These are phyloP conservation scores for Pocillopora damicornis DNA, from an alignment of 64 coral and sea anemone species.

Conservation along the genomic window DNA sequence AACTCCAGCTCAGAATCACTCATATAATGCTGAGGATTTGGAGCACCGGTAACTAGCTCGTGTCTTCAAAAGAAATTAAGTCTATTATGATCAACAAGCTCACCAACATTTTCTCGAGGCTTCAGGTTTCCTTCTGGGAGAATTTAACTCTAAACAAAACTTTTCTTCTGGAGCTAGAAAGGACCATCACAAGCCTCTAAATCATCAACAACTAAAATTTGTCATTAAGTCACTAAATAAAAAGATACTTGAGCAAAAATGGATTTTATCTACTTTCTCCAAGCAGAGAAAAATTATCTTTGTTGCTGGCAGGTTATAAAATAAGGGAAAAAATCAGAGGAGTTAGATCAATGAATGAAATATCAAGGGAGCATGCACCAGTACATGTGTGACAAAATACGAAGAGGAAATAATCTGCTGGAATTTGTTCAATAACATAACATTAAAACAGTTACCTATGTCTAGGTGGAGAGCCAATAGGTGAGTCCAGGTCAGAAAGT, in stretches of 20 bases:
- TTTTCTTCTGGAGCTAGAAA: not conserved
- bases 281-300: no score
- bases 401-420: no score
- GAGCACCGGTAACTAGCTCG: not conserved
- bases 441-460: constrained; percentile 42
- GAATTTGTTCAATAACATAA: not conserved
- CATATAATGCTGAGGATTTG: constrained; percentile 67
- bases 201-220: no score
- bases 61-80: constrained; percentile 11
- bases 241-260: no score
- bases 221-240: no score
- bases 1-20: constrained; percentile 93
- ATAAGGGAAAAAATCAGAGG: no score
- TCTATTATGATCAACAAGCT: not conserved
- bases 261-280: no score
- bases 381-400: no score
- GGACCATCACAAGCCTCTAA: no score
- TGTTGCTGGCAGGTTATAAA: no score
- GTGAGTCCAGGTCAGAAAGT: constrained; percentile 91
- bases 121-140: not conserved
- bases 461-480: constrained; percentile 74
- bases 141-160: not conserved
- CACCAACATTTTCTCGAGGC: not conserved
- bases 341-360: no score
- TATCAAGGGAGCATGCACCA: no score